These are phyloP conservation scores for Octodon degus DNA, from an alignment of 2,113 vertebrate genomes.

Conservation along the genomic window DNA sequence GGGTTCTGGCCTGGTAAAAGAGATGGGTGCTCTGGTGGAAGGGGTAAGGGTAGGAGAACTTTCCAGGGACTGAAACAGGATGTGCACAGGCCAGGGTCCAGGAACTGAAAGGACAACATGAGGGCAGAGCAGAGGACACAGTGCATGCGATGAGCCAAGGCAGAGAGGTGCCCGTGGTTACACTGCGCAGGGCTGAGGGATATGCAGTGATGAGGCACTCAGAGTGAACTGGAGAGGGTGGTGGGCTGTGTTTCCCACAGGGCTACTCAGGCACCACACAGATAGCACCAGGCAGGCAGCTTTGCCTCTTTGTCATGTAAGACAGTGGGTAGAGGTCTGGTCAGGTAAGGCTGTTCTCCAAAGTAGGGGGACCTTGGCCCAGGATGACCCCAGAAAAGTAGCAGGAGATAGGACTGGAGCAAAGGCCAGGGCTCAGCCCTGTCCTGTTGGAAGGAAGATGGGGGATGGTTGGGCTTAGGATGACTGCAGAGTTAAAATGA, in stretches of 20 bases:
- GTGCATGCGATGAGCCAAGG: rapidly evolving
- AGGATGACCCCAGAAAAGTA: not conserved
- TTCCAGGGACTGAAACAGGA: not conserved
- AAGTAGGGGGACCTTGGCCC: not conserved
- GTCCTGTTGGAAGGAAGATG: rapidly evolving
- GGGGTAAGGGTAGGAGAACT: not conserved
- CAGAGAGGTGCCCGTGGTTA: not conserved
- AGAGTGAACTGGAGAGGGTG: not conserved
- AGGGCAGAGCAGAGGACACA: not conserved
- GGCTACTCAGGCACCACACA: rapidly evolving
- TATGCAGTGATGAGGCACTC: not conserved
- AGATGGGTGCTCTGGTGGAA: not conserved
- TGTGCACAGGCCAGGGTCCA: not conserved
- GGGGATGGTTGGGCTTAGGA: not conserved
- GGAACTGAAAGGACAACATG: not conserved
- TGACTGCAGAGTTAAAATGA: not conserved
- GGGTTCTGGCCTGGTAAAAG: not conserved
- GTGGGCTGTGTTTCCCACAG: not conserved
- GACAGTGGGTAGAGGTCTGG: not conserved
- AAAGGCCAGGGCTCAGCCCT: not conserved
- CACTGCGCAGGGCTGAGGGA: rapidly evolving
- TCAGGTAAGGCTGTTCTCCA: not conserved
- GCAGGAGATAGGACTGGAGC: not conserved
- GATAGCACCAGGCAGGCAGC: not conserved
- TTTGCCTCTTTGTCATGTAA: not conserved